Evolutionary conservation across 1,140 invertebrate genomes (phyloP).

Genomic region (Scaptomyza montana): DNA sequence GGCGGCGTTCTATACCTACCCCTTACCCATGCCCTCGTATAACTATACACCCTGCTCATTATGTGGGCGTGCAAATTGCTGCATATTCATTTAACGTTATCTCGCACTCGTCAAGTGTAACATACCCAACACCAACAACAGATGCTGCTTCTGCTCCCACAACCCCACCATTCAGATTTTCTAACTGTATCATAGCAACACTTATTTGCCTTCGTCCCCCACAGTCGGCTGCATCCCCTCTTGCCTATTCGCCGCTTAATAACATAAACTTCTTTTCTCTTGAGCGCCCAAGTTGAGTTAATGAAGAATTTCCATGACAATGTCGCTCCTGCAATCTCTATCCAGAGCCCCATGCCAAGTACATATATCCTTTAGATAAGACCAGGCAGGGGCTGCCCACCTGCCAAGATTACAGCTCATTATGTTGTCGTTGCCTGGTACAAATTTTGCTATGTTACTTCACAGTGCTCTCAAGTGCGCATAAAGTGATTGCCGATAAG

Average conservation of each 20-base stretch:
- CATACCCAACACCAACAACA: constrained; percentile 71
- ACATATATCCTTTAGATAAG: constrained; percentile 68
- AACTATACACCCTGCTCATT: constrained; percentile 50
- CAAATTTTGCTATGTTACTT: constrained; percentile 55
- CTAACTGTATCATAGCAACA: constrained; percentile 19
- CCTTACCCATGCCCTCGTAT: background rate
- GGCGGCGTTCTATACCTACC: constrained; percentile 21
- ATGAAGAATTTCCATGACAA: constrained; percentile 83
- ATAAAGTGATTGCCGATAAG: constrained; percentile 81
- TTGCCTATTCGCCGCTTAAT: constrained; percentile 58
- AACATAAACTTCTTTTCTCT: constrained; percentile 81
- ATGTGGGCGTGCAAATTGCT: constrained; percentile 82
- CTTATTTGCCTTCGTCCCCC: constrained; percentile 5
- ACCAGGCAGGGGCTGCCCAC: constrained; percentile 46
- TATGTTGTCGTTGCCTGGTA: constrained; percentile 44
- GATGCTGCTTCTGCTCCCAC: constrained; percentile 47
- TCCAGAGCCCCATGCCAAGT: constrained; percentile 21
- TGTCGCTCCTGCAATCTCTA: constrained; percentile 41
- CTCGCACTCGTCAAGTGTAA: constrained; percentile 79
- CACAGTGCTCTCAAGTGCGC: constrained; percentile 50
- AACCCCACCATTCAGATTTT: constrained; percentile 26
- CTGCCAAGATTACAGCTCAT: constrained; percentile 60
- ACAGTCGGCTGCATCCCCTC: background rate
- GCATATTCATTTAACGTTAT: constrained; percentile 82
- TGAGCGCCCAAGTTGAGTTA: constrained; percentile 71